Percentiles rank a stretch among this genome's conserved stretches.
Conservation (phyloP, 2,797 vertebrate genomes). For the Avahi laniger region DNA sequence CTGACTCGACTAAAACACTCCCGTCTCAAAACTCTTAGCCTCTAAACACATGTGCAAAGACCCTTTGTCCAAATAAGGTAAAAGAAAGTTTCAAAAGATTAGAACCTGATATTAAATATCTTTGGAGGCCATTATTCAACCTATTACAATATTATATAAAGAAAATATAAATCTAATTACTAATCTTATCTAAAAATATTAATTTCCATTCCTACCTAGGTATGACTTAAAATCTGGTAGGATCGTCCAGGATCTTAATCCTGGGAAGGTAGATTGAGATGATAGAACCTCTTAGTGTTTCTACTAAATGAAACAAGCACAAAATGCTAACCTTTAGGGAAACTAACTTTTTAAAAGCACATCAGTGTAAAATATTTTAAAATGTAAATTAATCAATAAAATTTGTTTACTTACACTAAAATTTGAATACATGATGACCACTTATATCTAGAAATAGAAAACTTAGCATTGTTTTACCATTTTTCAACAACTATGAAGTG, state of each 20-base stretch:
- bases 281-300: not conserved
- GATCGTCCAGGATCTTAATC: not conserved
- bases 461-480: not conserved
- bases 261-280: not conserved
- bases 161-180: not conserved
- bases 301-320: not conserved
- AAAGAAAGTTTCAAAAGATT: not conserved
- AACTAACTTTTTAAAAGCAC: not conserved
- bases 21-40: not conserved
- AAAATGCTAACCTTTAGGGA: not conserved
- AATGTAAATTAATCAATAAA: not conserved
- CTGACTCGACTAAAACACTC: not conserved
- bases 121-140: not conserved
- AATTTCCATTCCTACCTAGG: not conserved
- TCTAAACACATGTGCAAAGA: not conserved
- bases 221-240: not conserved
- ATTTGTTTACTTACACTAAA: not conserved
- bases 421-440: not conserved
- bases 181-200: not conserved
- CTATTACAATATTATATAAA: not conserved
- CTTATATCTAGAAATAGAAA: conserved; percentile 22
- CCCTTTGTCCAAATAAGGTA: not conserved
- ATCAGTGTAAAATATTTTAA: not conserved
- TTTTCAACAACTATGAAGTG: not conserved
- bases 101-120: not conserved